Conservation (phyloP, 2,888 invertebrate genomes). For the Pantelozetes paolii region DNA sequence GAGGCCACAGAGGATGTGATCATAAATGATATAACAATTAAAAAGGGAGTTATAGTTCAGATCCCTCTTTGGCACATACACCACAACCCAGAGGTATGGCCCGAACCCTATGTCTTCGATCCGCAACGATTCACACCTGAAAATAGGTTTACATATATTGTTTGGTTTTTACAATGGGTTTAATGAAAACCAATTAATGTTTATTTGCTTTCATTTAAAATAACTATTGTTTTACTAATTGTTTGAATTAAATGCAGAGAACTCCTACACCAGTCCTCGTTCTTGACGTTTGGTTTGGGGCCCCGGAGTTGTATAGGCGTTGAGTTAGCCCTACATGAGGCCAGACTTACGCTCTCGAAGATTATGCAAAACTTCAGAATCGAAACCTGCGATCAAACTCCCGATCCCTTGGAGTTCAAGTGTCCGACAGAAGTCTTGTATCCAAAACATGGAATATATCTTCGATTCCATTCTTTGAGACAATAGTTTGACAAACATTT, state of each 20-base stretch:
- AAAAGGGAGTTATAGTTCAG: slow-evolving; percentile 46
- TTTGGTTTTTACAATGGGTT: no score
- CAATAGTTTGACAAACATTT: no score
- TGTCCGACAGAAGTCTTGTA: slow-evolving; percentile 37
- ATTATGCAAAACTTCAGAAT: slow-evolving; percentile 44
- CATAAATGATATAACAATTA: slow-evolving; percentile 44
- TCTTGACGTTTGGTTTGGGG: slow-evolving; percentile 46
- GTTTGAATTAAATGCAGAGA: background rate
- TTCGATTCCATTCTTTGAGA: slow-evolving; percentile 32
- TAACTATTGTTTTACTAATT: no score
- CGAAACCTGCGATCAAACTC: slow-evolving; percentile 42
- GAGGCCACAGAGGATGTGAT: slow-evolving; percentile 40
- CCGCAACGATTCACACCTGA: slow-evolving; percentile 47
- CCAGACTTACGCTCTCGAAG: slow-evolving; percentile 43
- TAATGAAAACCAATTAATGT: no score
- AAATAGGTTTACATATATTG: slow-evolving; percentile 34
- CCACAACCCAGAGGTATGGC: slow-evolving; percentile 48
- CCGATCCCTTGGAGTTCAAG: slow-evolving; percentile 41
- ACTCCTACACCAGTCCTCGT: slow-evolving; percentile 38
- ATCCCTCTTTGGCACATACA: slow-evolving; percentile 49
- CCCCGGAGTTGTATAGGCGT: slow-evolving; percentile 47
- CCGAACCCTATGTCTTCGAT: slow-evolving; percentile 48
- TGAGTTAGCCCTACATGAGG: slow-evolving; percentile 46
- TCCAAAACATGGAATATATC: slow-evolving; percentile 44
- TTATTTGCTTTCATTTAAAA: no score